Evolutionary conservation across 2,888 invertebrate species (phyloP), one percentile per base, ranked within the genome.

Genomic region (Drosophila cognata): DNA sequence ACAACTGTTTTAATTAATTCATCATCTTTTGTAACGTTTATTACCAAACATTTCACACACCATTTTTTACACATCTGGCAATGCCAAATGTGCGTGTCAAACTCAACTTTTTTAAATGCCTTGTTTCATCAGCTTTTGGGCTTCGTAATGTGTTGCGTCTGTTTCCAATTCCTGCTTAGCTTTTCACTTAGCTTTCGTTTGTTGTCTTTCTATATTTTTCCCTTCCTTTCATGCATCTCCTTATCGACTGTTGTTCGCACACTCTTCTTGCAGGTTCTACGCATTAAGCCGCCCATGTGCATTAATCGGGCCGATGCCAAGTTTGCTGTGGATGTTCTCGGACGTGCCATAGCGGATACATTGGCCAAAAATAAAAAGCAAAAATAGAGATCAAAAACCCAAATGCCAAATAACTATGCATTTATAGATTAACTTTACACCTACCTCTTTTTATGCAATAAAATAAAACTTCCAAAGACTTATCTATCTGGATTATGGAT

Each of bases 251-350:
- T 64, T 56, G 50, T 52, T n/a, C 50, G 41, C 52, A 21, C 21
- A 66, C 48, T 64, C 52, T 70, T 21, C 16, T 78, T 89, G 25
- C 94, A 98, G 97, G 96, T 97, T 1, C 94, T 99, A 58, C 95
- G 99, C 86, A 96, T 99, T 80, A 98, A 98, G 92, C 99, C 99
- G 7, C 99, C 99, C 0, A 98, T 99, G 98, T 99, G 99, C 93
- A 95, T 99, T 74, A 97, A 96, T 10, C 96, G 96, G 92, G 95
- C 95, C 71, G 98, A 99, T 93, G 97, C 96, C 3, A 96, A 98
- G 92, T 97, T 96, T 88, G 94, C 96, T 2, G 93, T 96, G 63
- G 94, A 94, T 36, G 96, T 96, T 29, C 92, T 97, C 55, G 94
- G 95, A 77, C 92, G 94, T 75, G 95, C 95, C 10, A 92, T 96